Evolutionary conservation across 2,888 invertebrate genomes (phyloP).

Genomic region (Nycteola revayana): DNA sequence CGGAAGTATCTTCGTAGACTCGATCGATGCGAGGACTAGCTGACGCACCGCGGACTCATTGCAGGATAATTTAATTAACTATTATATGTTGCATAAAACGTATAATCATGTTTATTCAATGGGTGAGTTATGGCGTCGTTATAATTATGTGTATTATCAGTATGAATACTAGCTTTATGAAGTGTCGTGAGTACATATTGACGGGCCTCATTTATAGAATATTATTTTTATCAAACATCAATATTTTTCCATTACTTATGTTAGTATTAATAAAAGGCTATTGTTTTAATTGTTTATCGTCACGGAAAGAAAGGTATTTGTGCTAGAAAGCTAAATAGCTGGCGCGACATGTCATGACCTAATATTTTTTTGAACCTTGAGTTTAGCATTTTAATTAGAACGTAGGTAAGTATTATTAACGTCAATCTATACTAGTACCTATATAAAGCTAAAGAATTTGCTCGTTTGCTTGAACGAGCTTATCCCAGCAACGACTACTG

Average conservation of each 20-base stretch:
- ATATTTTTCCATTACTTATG: too few species aligned
- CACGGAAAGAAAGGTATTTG: constrained; percentile 51
- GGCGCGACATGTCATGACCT: constrained; percentile 51
- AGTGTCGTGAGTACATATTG: too few species aligned
- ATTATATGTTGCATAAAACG: constrained; percentile 14
- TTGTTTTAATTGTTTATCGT: constrained; percentile 23
- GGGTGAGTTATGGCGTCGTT: constrained; percentile 9
- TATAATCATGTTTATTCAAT: constrained; percentile 15
- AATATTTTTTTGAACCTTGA: not conserved
- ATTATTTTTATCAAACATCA: too few species aligned
- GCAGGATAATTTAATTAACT: constrained; percentile 27
- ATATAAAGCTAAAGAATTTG: too few species aligned
- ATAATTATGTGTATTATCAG: constrained; percentile 1
- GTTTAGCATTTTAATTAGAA: too few species aligned
- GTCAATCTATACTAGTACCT: too few species aligned
- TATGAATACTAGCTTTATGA: too few species aligned
- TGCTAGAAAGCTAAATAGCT: constrained; percentile 48
- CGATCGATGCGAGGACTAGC: constrained; percentile 24
- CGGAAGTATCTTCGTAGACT: constrained; percentile 51
- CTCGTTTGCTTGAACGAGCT: too few species aligned
- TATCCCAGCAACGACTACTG: too few species aligned
- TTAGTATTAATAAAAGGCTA: too few species aligned
- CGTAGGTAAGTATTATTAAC: too few species aligned
- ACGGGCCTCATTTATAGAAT: too few species aligned
- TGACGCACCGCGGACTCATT: constrained; percentile 38